Conservation (phyloP, 2,888 invertebrate species). For the Idaea biselata region DNA sequence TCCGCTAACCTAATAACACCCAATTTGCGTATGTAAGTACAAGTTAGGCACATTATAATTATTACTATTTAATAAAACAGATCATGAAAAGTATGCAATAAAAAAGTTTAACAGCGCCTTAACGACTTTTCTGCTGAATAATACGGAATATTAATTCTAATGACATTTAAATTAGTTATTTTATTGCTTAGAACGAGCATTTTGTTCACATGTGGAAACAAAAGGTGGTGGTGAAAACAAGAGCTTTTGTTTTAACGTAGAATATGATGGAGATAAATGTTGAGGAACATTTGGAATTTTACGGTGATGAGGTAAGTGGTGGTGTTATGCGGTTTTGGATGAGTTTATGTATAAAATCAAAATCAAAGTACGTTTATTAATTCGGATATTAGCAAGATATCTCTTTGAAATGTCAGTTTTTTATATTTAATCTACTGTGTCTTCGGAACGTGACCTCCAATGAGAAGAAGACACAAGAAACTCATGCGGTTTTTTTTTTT, state of each 20-base stretch:
- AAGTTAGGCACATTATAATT: slow-evolving; percentile 36
- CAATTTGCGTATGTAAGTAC: slow-evolving; percentile 43
- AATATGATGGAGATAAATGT: background rate
- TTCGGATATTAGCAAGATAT: too few species aligned
- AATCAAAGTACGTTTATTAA: too few species aligned
- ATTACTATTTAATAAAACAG: slow-evolving; percentile 38
- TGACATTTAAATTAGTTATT: slow-evolving; percentile 15
- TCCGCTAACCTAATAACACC: slow-evolving; percentile 36
- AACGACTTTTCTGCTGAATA: slow-evolving; percentile 24
- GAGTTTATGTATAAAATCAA: too few species aligned
- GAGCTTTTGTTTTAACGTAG: background rate
- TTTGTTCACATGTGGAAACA: background rate
- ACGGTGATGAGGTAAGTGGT: too few species aligned
- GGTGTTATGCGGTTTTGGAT: too few species aligned
- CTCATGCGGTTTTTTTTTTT: too few species aligned
- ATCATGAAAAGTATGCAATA: slow-evolving; percentile 18
- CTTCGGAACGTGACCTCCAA: too few species aligned
- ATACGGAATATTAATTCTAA: slow-evolving; percentile 17
- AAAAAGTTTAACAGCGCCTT: slow-evolving; percentile 24
- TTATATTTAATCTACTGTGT: too few species aligned
- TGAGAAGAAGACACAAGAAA: too few species aligned
- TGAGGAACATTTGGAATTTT: too few species aligned
- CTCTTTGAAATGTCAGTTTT: too few species aligned
- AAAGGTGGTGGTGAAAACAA: background rate
- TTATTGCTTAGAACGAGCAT: background rate